Evolutionary conservation across 2,797 vertebrate genomes (phyloP).

Genomic region (Lindbergichthys nudifrons): DNA sequence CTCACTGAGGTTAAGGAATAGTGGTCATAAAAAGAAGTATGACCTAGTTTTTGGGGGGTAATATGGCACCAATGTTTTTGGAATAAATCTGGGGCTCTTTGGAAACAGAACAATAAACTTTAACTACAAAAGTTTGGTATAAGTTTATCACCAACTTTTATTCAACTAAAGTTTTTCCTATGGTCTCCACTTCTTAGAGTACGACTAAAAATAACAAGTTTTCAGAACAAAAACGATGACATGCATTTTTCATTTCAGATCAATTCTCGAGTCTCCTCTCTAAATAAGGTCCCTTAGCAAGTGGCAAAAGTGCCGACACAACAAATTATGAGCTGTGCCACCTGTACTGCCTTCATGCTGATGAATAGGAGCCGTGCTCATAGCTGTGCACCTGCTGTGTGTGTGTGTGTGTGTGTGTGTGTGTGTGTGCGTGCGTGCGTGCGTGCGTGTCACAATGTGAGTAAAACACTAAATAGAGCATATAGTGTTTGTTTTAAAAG

Average conservation of each 20-base stretch:
- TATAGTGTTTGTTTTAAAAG: too few relatives aligned
- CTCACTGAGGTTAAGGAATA: too few relatives aligned
- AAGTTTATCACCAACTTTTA: neutral
- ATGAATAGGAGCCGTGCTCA: slow-evolving; percentile 43
- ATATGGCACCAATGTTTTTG: neutral
- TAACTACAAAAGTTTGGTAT: neutral
- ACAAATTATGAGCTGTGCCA: slow-evolving; percentile 33
- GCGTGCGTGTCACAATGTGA: neutral
- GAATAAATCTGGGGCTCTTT: neutral
- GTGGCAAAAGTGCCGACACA: slow-evolving; percentile 41
- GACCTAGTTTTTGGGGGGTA: too few relatives aligned
- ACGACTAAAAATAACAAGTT: neutral
- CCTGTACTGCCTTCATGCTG: slow-evolving; percentile 29
- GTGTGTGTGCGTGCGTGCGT: too few relatives aligned
- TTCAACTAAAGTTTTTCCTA: neutral
- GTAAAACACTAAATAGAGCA: too few relatives aligned
- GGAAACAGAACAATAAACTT: neutral
- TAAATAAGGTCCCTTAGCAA: slow-evolving; percentile 9
- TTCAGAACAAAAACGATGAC: slow-evolving; percentile 33
- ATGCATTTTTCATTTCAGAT: slow-evolving; percentile 28
- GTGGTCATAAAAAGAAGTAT: too few relatives aligned
- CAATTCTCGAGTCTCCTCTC: slow-evolving; percentile 14
- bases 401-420: too few relatives aligned
- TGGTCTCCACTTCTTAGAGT: neutral
- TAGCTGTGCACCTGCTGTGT: slow-evolving; percentile 56